Evolutionary conservation across 2,888 invertebrate species (phyloP), one percentile per base, ranked within the genome.

Genomic region (Neuroscelio doddi): DNA sequence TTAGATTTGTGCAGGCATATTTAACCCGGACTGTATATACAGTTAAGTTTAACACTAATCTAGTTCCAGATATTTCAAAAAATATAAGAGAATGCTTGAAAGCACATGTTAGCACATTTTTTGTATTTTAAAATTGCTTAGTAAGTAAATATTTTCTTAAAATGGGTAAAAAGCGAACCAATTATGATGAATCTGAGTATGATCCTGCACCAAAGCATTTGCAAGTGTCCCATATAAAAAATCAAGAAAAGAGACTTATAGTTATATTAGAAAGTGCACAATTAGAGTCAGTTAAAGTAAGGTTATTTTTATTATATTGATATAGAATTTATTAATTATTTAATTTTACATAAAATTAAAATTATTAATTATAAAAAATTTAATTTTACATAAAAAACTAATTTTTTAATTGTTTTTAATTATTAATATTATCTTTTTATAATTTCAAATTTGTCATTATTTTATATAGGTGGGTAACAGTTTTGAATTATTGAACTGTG

Each of bases 211-310:
- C 93, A 0, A 91, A 90, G 79, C 93, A 94, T 85, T 87, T 93
- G 65, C 90, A 91, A 34, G 89, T 91, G n/a, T 87, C 89, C 12
- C 94, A 95, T 70, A 87, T 93, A 41, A 90, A 91, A 75, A 92
- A 94, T 73, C 91, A 93, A 85, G 95, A 96, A 75, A 96, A 97
- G 84, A 91, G 98, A 45, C 87, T 98, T 14, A 95, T 98, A 70
- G 90, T 99, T 32, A 90, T 99, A 58, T 86, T 99, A 51, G 98
- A 98, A 86, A 92, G 93, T 57, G 97, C 98, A 1, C 97, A 97
- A 78, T 85, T 99, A 49, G 98, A 99, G 87, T 94, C 96, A 36
- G 96, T 97, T 0, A 98, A 98, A 89, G 97, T 97, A 84, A 78
- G 78, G 39, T 30, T 42, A 41, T 9, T 10, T 44, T 45, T 36